A percentile compares a stretch with the other conserved stretches of the same genome.
phyloP scores from a whole-genome alignment of 2,888 invertebrate species.

The Melikaiella ostensackeni region DNA sequence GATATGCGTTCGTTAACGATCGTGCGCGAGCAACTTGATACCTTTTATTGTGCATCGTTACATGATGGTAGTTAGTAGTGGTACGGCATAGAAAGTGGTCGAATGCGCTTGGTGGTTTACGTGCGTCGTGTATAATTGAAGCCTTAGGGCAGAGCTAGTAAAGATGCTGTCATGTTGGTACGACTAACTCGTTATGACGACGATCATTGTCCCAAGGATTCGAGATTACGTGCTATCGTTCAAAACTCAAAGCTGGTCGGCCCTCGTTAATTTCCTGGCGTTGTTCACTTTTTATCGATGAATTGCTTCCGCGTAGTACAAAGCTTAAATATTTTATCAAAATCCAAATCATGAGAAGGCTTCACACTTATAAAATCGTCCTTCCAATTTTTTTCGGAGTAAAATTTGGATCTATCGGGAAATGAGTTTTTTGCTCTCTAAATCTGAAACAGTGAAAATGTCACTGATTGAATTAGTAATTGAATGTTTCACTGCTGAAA shows the following conservation, averaged over 20 bases:
- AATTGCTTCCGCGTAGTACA: too few relatives aligned
- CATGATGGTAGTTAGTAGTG: constrained; percentile 62
- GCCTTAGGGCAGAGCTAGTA: constrained; percentile 60
- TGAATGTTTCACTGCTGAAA: too few relatives aligned
- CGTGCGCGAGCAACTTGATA: constrained; percentile 71
- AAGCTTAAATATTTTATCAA: too few relatives aligned
- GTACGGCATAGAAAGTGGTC: constrained; percentile 66
- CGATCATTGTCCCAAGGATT: constrained; percentile 50
- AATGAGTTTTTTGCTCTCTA: too few relatives aligned
- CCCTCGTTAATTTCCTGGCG: constrained; percentile 38
- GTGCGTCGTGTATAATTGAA: constrained; percentile 62
- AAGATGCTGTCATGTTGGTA: constrained; percentile 53
- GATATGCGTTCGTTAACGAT: constrained; percentile 69
- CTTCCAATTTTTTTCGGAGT: too few relatives aligned
- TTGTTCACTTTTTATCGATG: neutral
- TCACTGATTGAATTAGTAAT: too few relatives aligned
- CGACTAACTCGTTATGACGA: constrained; percentile 43
- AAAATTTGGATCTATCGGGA: too few relatives aligned
- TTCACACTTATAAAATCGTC: too few relatives aligned
- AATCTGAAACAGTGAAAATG: too few relatives aligned
- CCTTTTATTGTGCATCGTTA: constrained; percentile 71
- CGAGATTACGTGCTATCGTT: constrained; percentile 45
- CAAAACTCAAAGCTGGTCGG: neutral
- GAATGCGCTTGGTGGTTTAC: constrained; percentile 65
- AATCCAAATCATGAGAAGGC: too few relatives aligned